phyloP scores from a whole-genome alignment of 2,888 invertebrate genomes.

The Crepidodera aurea region DNA sequence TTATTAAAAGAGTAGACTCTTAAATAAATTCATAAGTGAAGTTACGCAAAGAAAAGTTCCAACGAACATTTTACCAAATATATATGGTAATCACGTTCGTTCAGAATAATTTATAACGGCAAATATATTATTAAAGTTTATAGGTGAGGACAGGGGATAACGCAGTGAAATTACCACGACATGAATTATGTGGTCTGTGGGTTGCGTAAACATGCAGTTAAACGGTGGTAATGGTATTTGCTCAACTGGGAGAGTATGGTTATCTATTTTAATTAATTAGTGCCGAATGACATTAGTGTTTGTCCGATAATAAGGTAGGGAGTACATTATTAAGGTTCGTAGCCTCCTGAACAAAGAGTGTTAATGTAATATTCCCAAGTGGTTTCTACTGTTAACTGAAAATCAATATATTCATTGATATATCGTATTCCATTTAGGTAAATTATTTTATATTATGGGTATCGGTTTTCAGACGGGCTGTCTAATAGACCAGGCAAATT shows the following conservation, averaged over 20 bases:
- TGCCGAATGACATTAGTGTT: neutral
- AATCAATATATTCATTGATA: no score
- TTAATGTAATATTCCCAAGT: neutral
- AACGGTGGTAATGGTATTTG: conserved; percentile 2
- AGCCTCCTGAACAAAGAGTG: neutral
- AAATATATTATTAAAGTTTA: conserved; percentile 2
- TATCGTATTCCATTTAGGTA: no score
- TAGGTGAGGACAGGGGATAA: conserved; percentile 9
- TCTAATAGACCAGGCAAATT: no score
- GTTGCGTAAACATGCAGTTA: neutral
- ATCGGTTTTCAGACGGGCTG: no score
- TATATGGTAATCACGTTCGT: conserved; percentile 1
- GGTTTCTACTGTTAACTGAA: no score
- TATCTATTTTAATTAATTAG: conserved; percentile 2
- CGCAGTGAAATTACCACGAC: conserved; percentile 4
- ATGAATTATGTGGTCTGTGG: conserved; percentile 4
- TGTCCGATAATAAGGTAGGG: neutral
- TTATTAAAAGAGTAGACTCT: no score
- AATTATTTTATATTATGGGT: no score
- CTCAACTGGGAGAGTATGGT: neutral
- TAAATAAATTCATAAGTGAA: no score
- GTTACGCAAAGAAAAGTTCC: no score
- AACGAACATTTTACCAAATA: neutral
- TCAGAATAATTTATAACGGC: neutral
- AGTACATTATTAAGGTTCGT: neutral